Evolutionary conservation across 2,113 vertebrate species (phyloP).

Genomic region (Gopherus evgoodei): DNA sequence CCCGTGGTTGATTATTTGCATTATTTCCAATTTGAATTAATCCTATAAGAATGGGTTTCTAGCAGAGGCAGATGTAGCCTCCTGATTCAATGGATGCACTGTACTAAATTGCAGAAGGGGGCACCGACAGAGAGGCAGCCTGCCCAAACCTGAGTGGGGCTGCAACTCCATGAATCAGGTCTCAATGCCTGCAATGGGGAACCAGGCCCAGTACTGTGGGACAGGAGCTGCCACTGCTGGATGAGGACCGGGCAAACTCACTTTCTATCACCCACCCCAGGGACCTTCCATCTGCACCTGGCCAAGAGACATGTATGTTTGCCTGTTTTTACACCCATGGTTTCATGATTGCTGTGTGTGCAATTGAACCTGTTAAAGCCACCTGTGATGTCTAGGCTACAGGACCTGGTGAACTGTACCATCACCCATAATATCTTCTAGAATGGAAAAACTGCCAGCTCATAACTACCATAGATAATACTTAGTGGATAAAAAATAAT

Average conservation of each 20-base stretch:
- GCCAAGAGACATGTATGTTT: not conserved
- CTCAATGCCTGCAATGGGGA: not conserved
- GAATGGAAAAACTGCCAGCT: not conserved
- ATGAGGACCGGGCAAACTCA: not conserved
- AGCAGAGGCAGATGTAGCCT: not conserved
- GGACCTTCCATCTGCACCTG: not conserved
- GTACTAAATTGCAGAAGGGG: not conserved
- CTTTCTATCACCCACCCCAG: not conserved
- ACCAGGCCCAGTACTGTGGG: not conserved
- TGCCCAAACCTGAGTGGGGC: not conserved
- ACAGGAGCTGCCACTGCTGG: not conserved
- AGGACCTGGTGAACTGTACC: not conserved
- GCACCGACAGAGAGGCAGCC: not conserved
- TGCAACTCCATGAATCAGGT: not conserved
- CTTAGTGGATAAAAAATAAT: accelerated
- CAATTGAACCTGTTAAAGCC: not conserved
- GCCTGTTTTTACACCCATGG: not conserved
- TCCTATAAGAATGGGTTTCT: not conserved
- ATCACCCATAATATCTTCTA: not conserved
- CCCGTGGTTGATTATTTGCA: not conserved
- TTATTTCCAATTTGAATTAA: not conserved
- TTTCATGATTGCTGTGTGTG: not conserved
- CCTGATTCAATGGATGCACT: not conserved
- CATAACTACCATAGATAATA: not conserved
- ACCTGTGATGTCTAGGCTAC: not conserved